These are phyloP conservation scores for Sycophaga agraensis DNA, from an alignment of 1,140 invertebrate species.

Conservation along the genomic window DNA sequence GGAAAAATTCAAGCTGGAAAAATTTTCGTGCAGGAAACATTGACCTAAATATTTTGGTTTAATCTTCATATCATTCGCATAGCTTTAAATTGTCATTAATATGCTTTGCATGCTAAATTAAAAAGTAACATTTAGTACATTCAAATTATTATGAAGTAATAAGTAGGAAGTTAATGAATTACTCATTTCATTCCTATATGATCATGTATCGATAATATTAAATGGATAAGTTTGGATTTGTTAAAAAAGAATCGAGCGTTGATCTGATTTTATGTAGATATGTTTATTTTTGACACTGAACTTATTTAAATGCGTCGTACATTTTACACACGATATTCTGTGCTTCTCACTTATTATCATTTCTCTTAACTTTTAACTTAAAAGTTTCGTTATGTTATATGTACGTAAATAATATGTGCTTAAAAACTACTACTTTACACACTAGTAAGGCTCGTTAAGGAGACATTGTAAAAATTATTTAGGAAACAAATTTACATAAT, in stretches of 20 bases:
- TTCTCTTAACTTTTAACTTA: neutral
- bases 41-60: slow-evolving; percentile 2
- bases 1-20: slow-evolving; percentile 9
- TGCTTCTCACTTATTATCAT: slow-evolving; percentile 6
- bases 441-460: slow-evolving; percentile 23
- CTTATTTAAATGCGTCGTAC: slow-evolving; percentile 8
- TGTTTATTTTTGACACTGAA: slow-evolving; percentile 4
- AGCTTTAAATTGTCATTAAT: slow-evolving; percentile 1
- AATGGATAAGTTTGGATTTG: slow-evolving; percentile 1
- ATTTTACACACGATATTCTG: slow-evolving; percentile 4
- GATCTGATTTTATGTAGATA: neutral
- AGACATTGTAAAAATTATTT: slow-evolving; percentile 20
- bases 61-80: neutral
- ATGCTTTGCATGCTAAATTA: slow-evolving; percentile 16
- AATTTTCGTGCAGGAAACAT: slow-evolving; percentile 24
- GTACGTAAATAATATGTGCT: slow-evolving; percentile 39
- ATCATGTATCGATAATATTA: neutral
- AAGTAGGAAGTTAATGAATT: neutral
- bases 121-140: neutral
- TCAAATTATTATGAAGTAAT: neutral
- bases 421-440: slow-evolving; percentile 45
- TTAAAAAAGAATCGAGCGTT: slow-evolving; percentile 9
- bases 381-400: slow-evolving; percentile 21
- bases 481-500: slow-evolving; percentile 24
- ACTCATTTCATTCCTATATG: neutral